Evolutionary conservation across 2,113 vertebrate species (phyloP).

Genomic region (Brienomyrus longianalis): DNA sequence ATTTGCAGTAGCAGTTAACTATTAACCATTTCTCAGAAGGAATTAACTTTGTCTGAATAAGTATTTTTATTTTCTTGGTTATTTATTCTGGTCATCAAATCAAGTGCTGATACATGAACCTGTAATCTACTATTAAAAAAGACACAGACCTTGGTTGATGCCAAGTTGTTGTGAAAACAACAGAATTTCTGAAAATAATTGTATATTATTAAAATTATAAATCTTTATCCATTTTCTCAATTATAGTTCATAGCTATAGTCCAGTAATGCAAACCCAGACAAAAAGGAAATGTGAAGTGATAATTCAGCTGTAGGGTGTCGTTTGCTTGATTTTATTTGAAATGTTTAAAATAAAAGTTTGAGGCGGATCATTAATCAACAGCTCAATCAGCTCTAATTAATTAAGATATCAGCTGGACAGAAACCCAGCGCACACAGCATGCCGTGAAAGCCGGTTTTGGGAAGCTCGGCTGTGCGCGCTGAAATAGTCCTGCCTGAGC

Average conservation of each 20-base stretch:
- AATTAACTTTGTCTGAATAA: neutral
- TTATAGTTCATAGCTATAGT: neutral
- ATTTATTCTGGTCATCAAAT: neutral
- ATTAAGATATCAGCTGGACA: neutral
- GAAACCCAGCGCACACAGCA: neutral
- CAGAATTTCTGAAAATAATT: neutral
- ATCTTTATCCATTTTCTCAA: neutral
- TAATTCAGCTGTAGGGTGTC: neutral
- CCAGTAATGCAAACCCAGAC: neutral
- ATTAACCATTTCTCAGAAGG: neutral
- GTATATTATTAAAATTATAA: neutral
- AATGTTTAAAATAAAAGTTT: neutral
- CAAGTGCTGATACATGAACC: neutral
- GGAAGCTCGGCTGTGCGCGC: neutral
- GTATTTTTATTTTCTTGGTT: neutral
- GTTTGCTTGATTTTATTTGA: neutral
- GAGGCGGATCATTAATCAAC: neutral
- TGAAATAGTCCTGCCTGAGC: neutral
- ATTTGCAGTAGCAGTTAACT: neutral
- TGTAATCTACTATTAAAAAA: neutral
- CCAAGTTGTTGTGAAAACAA: neutral
- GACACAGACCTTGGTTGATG: neutral
- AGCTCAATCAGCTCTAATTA: conserved; percentile 1
- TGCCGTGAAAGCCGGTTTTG: neutral
- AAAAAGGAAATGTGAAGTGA: neutral